These are phyloP conservation scores for Phylloscopus whistleri DNA, from an alignment of 2,113 vertebrate species.

Conservation along the genomic window DNA sequence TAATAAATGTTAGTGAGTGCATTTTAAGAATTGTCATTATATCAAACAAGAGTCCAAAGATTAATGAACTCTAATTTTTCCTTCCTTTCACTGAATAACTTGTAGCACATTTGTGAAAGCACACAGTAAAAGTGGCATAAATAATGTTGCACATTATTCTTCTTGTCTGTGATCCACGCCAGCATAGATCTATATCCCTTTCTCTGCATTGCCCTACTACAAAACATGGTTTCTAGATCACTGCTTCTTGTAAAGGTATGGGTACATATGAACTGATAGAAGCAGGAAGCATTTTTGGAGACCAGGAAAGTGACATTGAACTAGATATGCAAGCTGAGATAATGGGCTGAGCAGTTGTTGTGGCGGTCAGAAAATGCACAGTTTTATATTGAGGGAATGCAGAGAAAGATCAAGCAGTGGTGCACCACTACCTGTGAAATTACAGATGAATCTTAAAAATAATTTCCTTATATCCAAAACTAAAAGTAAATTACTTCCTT, in stretches of 20 bases:
- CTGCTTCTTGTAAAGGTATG: not conserved
- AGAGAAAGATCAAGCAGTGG: not conserved
- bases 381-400: not conserved
- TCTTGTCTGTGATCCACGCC: not conserved
- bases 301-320: not conserved
- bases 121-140: not conserved
- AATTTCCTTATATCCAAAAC: not conserved
- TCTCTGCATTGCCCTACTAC: not conserved
- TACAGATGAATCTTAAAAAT: not conserved
- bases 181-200: not conserved
- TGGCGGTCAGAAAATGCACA: not conserved
- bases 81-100: not conserved
- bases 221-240: not conserved
- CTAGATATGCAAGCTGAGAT: not conserved
- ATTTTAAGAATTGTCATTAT: not conserved
- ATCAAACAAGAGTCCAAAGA: not conserved
- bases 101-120: not conserved
- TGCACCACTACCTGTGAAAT: not conserved
- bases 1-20: not conserved
- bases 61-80: not conserved
- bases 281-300: not conserved
- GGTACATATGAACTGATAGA: not conserved
- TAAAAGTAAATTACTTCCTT: not conserved
- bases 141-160: not conserved
- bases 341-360: fast-evolving